phyloP scores from a whole-genome alignment of 2,113 vertebrate species.

The Hydropotes inermis region DNA sequence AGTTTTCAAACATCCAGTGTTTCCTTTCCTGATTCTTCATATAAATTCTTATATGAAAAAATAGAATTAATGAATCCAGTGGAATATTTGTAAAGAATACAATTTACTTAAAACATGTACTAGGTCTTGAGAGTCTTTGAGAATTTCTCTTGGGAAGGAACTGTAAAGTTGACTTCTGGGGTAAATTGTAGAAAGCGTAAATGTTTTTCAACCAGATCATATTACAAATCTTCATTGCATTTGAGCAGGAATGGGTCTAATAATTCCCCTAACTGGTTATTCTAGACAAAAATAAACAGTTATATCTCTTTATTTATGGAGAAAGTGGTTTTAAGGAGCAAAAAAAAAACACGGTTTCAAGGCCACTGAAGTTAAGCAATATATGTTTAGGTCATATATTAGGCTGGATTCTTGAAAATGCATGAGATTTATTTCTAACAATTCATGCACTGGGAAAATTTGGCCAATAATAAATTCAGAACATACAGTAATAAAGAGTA shows the following conservation, averaged over 20 bases:
- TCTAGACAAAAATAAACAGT: slow-evolving; percentile 13
- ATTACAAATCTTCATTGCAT: not conserved
- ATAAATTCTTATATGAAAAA: not conserved
- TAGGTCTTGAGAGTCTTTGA: not conserved
- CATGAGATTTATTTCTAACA: slow-evolving; percentile 48
- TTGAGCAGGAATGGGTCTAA: not conserved
- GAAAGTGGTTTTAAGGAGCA: not conserved
- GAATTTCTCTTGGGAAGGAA: slow-evolving; percentile 32
- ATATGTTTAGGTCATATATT: not conserved
- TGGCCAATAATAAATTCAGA: slow-evolving; percentile 62
- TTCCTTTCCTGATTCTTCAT: not conserved
- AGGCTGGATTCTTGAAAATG: slow-evolving; percentile 25
- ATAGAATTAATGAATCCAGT: not conserved
- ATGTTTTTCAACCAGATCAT: not conserved
- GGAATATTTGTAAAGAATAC: not conserved
- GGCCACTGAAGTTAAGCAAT: slow-evolving; percentile 24
- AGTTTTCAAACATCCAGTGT: not conserved
- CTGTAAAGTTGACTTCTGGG: not conserved
- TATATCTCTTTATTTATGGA: not conserved
- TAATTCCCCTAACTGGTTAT: not conserved
- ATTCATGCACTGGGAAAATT: slow-evolving; percentile 59
- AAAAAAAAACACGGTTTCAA: not conserved
- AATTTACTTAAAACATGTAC: not conserved
- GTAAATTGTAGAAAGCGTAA: not conserved
- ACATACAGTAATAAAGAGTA: slow-evolving; percentile 59